Evolutionary conservation across 2,797 vertebrate genomes (phyloP), one percentile per base, ranked within the genome.

Genomic region (Phyllotis vaccarum): DNA sequence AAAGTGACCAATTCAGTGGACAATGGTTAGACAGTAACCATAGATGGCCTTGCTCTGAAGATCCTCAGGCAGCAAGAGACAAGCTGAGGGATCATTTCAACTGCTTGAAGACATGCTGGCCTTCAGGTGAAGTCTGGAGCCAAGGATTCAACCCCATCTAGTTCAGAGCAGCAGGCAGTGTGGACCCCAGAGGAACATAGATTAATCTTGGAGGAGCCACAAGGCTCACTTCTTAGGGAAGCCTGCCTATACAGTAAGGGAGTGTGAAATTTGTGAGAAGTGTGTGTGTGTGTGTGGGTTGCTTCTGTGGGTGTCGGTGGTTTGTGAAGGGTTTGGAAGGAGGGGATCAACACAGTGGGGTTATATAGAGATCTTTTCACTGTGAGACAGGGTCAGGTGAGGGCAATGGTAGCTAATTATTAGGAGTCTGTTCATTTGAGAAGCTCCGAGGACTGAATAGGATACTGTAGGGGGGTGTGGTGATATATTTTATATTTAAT

Each of bases 41-140:
- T 19, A 56, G 24, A 16, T 22, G 43, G 56, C 16, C 76, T 46
- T 72, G 22, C 10, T 66, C 21, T 17, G 37, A 72, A n/a, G 75
- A 46, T 6, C 17, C 31, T 68, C 40, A 0, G 16, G 34, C 49
- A 31, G 27, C 9, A 54, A 34, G 56, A 34, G 62, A 66, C 2
- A 34, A 68, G 66, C 58, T 64, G 37, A 14, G 10, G 52, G 19
- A 34, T 72, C 5, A 52, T 40, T 43, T 80, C 62, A 21, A 13
- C 0, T 1, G 0, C 34, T 5, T n/a, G 24, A 34, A 6, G 11
- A 4, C 34, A 54, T 19, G 17, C 21, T 21, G 29, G 75, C 1
- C 13, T 46, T 9, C 10, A 64, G 12, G 31, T 6, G 2, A 22
- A 79, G 6, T 70, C 16, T 58, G 22, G 64, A 56, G 3, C 24